A percentile compares a stretch with the other conserved stretches of the same genome.
phyloP scores from a whole-genome alignment of 2,797 vertebrate genomes.

The Poecile montanus region DNA sequence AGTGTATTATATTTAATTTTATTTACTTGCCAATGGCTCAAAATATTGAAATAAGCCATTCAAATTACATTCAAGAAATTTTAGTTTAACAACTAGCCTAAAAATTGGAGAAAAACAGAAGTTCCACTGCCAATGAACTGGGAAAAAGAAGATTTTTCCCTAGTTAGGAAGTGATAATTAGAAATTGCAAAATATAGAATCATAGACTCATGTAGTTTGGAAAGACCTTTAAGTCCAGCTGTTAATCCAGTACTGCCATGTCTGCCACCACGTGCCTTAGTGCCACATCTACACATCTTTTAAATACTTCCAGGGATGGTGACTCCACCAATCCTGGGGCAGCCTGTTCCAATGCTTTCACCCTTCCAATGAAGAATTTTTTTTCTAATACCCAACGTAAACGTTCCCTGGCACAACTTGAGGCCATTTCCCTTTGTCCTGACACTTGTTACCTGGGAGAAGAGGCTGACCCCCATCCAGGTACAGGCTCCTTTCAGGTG shows the following conservation, averaged over 20 bases:
- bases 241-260: not conserved
- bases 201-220: not conserved
- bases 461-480: rapidly evolving
- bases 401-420: not conserved
- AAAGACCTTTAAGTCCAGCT: not conserved
- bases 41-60: slow-evolving; percentile 8
- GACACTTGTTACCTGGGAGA: not conserved
- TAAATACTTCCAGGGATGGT: not conserved
- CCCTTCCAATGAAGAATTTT: not conserved
- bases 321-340: not conserved
- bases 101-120: not conserved
- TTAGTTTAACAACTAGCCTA: not conserved
- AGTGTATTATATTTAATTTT: not conserved
- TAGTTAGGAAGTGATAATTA: not conserved
- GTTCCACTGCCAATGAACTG: not conserved
- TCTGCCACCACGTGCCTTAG: too few relatives aligned
- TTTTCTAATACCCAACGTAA: not conserved
- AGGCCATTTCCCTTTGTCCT: not conserved
- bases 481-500: not conserved
- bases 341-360: not conserved
- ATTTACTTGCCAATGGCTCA: not conserved
- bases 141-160: not conserved
- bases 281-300: rapidly evolving
- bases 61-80: not conserved
- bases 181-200: not conserved